A percentile compares a stretch with the other conserved stretches of the same genome.
These are phyloP conservation scores for Pseudopleuronectes americanus DNA, from an alignment of 2,797 vertebrate genomes.

Conservation along the genomic window DNA sequence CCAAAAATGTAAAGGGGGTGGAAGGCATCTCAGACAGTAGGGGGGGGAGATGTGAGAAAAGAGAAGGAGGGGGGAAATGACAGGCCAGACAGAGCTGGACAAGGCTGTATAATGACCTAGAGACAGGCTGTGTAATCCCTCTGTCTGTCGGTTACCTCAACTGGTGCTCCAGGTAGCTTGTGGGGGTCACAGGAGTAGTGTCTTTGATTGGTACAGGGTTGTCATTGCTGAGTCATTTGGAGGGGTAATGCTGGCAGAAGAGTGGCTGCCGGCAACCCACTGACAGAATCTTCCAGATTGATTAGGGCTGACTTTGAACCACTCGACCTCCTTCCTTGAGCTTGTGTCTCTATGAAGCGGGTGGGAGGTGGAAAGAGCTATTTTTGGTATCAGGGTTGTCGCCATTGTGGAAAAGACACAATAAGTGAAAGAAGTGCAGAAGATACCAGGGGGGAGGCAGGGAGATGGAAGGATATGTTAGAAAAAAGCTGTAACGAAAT, in stretches of 20 bases:
- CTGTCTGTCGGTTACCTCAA: conserved; percentile 59
- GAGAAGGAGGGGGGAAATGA: conserved; percentile 39
- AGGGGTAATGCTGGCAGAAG: conserved; percentile 42
- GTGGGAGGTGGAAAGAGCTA: conserved; percentile 46
- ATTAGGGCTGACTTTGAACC: conserved; percentile 64
- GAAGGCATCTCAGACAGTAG: conserved; percentile 21
- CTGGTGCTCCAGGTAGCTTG: conserved; percentile 46
- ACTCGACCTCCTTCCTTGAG: conserved; percentile 55
- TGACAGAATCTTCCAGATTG: conserved; percentile 66
- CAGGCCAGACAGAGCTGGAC: conserved; percentile 45
- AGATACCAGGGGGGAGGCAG: not conserved
- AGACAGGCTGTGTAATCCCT: conserved; percentile 63
- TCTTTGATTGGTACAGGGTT: conserved; percentile 70
- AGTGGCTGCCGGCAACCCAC: conserved; percentile 50
- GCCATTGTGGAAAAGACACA: conserved; percentile 47
- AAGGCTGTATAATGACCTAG: conserved; percentile 61
- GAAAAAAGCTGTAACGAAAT: not conserved
- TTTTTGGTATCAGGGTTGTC: conserved; percentile 58
- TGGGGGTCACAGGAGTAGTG: conserved; percentile 57
- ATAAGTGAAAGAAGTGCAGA: conserved; percentile 29
- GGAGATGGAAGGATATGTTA: not conserved
- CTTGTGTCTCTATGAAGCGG: conserved; percentile 35
- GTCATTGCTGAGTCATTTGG: conserved; percentile 65
- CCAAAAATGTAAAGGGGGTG: conserved; percentile 55
- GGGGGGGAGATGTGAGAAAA: conserved; percentile 27